Base-by-base conservation (phyloP, 2,113 vertebrate genomes). In the Romanogobio albipinnatus region DNA sequence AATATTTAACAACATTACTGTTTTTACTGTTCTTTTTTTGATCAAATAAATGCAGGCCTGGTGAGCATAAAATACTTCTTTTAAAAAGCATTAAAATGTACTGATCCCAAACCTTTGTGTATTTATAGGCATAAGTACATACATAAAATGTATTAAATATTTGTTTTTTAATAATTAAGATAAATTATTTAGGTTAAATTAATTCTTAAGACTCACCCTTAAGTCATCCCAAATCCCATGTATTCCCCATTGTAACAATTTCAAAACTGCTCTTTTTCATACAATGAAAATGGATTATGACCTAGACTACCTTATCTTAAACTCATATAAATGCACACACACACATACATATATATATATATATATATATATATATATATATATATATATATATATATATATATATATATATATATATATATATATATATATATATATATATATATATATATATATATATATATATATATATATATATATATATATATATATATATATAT, bases 271-370 rank as follows among this genome's bases (percentile, higher is more conserved):
- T 39, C 1, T 39, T 68, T 68, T 19, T 39, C 29, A 68, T 39
- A 19, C 8, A 68, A 39, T 9, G 9, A 36, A 68, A 68, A 68
- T 19, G 8, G 3, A 68, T 22, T 39, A 68, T 10, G 64, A 19
- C 36, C 64, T 36, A 5, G 33, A 19, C 33, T 36, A 8, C 6
- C 13, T 1, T 1, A 39, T 22, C 33, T 70, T 22, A 70, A 70
- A 39, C 8, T 17, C 0, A 4, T 39, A 24, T 3, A 61, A 62
- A 64, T 0, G 14, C 4, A 24, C 0, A n/a, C n/a, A n/a, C n/a
- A n/a, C n/a, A n/a, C n/a, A n/a, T n/a, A n/a, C n/a, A 29, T 29
- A 29, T 29, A 29, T 29, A 29, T 29, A n/a, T 29, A 29, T 29
- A 29, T 29, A 29, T 29, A 29, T 29, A 29, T 29, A 29, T 29